phyloP scores from a whole-genome alignment of 2,888 invertebrate species.

The Caradrina kadenii region DNA sequence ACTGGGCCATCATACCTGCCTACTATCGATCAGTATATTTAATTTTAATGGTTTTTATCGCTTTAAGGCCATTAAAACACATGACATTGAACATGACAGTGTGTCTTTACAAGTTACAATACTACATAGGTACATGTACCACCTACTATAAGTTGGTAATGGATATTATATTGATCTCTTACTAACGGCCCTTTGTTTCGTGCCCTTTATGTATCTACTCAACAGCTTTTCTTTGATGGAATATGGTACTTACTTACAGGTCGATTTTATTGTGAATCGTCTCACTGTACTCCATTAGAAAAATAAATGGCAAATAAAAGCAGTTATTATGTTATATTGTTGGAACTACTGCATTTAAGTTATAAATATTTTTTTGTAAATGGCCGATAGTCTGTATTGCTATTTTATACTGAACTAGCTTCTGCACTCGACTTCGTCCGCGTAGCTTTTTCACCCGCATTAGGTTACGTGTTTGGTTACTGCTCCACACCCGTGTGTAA shows the following conservation, averaged over 20 bases:
- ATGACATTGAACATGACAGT: neutral
- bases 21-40: neutral
- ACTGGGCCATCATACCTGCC: neutral
- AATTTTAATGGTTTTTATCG: neutral
- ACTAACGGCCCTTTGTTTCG: constrained; percentile 25
- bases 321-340: too few species aligned
- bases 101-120: neutral
- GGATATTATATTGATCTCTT: constrained; percentile 47
- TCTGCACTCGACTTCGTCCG: too few species aligned
- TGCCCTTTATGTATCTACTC: constrained; percentile 4
- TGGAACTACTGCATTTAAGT: too few species aligned
- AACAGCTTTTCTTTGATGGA: constrained; percentile 4
- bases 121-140: neutral
- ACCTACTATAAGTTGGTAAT: constrained; percentile 29
- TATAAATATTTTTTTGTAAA: too few species aligned
- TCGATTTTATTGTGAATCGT: neutral
- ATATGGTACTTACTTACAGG: neutral
- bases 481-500: too few species aligned
- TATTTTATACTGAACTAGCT: too few species aligned
- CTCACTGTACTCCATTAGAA: too few species aligned
- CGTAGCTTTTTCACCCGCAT: too few species aligned
- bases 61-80: neutral
- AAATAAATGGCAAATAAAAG: too few species aligned
- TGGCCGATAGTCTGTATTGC: too few species aligned
- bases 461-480: too few species aligned